phyloP scores from a whole-genome alignment of 2,888 invertebrate species.

The Drosophila stalkeri region DNA sequence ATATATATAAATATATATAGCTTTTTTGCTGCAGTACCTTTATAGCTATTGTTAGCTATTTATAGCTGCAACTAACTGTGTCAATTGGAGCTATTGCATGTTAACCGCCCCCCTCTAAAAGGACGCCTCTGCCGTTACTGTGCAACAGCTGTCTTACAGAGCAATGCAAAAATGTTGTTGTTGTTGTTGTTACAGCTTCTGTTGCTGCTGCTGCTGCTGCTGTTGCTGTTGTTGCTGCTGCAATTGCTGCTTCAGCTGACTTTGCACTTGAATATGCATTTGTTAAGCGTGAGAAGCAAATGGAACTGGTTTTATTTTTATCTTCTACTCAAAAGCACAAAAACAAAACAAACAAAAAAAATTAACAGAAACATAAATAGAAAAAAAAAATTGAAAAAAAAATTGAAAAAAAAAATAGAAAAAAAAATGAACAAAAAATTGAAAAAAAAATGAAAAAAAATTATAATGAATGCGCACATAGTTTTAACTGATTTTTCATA shows the following conservation, averaged over 20 bases:
- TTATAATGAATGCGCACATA: not conserved
- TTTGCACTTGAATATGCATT: conserved; percentile 61
- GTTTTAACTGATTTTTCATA: not conserved
- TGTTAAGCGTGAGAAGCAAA: conserved; percentile 25
- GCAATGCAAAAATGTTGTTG: conserved; percentile 11
- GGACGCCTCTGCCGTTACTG: conserved; percentile 45
- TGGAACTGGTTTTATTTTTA: conserved; percentile 34
- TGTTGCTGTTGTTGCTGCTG: conserved; percentile 8
- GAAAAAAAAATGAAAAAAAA: not conserved
- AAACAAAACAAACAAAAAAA: not conserved
- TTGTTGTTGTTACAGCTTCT: conserved; percentile 15
- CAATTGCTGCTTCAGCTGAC: conserved; percentile 26
- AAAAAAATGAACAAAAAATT: not conserved
- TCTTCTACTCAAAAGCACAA: not conserved
- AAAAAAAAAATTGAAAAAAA: too few relatives aligned
- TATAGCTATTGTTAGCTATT: not conserved
- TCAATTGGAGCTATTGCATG: not conserved
- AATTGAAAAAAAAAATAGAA: not conserved
- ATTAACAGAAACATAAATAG: too few relatives aligned
- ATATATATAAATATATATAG: not conserved
- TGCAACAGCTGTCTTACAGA: conserved; percentile 32
- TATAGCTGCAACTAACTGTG: not conserved
- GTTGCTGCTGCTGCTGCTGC: conserved; percentile 24
- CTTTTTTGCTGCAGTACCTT: not conserved
- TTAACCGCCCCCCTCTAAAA: not conserved